Percentiles rank a stretch among this genome's conserved stretches.
Evolutionary conservation across 2,113 vertebrate species (phyloP).

Genomic region (Leucosticte australis): DNA sequence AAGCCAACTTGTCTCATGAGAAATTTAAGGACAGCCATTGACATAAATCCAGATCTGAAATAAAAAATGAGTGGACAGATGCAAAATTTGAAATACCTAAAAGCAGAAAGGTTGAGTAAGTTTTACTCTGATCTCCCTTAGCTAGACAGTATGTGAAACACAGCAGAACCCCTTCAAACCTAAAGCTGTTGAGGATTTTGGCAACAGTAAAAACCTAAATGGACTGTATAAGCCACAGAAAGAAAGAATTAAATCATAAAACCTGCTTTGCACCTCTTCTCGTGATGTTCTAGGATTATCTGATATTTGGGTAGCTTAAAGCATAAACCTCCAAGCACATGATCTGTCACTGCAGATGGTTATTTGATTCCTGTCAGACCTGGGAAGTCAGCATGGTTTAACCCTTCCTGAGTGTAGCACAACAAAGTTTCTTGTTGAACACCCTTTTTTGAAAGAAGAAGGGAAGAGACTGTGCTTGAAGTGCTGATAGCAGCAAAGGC

Average conservation of each 20-base stretch:
- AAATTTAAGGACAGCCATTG: neutral
- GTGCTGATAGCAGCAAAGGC: neutral
- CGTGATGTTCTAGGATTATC: constrained; percentile 36
- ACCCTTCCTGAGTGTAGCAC: neutral
- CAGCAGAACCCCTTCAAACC: neutral
- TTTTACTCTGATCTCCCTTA: neutral
- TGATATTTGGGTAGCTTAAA: constrained; percentile 32
- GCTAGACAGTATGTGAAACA: neutral
- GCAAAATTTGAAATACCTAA: neutral
- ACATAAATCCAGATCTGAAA: neutral
- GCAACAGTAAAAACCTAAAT: neutral
- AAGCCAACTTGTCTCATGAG: neutral
- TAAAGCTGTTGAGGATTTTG: neutral
- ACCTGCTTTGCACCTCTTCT: constrained; percentile 13
- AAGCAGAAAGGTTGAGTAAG: neutral
- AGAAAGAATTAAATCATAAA: constrained; percentile 6
- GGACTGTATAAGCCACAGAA: neutral
- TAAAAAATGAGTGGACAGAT: neutral
- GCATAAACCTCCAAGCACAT: neutral
- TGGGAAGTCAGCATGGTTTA: neutral
- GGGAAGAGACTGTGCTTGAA: neutral
- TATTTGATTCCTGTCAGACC: neutral
- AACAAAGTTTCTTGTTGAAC: neutral
- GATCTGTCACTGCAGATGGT: neutral
- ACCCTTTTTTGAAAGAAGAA: neutral